Evolutionary conservation across 2,797 vertebrate species (phyloP).

Genomic region (Champsocephalus gunnari): DNA sequence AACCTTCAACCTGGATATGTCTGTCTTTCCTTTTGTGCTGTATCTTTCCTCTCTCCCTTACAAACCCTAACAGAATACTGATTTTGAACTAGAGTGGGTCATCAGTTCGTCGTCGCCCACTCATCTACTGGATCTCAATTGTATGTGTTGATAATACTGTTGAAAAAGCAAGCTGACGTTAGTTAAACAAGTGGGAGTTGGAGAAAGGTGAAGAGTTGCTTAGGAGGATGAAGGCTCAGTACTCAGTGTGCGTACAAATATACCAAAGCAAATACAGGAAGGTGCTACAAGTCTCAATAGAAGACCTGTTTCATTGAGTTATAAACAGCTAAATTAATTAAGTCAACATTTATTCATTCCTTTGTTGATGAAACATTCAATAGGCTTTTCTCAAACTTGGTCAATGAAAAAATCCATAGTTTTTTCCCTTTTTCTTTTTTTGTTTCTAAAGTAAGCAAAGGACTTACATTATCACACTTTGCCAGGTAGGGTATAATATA

Average conservation of each 20-base stretch:
- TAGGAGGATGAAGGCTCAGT: neutral
- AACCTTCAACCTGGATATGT: neutral
- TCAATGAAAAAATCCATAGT: no score
- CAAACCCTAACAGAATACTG: neutral
- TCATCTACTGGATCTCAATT: neutral
- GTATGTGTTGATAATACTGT: neutral
- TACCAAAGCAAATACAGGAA: neutral
- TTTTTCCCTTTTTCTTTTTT: slow-evolving; percentile 6
- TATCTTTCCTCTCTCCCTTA: neutral
- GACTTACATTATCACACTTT: neutral
- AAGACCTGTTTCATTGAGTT: neutral
- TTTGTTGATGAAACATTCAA: neutral
- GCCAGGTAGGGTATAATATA: neutral
- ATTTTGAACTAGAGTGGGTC: slow-evolving; percentile 17
- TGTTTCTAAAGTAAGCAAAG: slow-evolving; percentile 11
- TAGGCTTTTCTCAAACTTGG: neutral
- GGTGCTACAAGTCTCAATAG: neutral
- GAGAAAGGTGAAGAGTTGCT: neutral
- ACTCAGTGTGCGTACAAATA: neutral
- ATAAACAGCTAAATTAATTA: neutral
- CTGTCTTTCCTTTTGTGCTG: neutral
- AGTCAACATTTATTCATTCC: neutral
- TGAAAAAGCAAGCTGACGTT: neutral
- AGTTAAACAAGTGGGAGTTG: neutral
- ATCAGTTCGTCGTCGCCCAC: neutral